Percentiles rank a stretch among this genome's conserved stretches.
phyloP scores from a whole-genome alignment of 2,113 vertebrate genomes.

The Acanthisitta chloris region DNA sequence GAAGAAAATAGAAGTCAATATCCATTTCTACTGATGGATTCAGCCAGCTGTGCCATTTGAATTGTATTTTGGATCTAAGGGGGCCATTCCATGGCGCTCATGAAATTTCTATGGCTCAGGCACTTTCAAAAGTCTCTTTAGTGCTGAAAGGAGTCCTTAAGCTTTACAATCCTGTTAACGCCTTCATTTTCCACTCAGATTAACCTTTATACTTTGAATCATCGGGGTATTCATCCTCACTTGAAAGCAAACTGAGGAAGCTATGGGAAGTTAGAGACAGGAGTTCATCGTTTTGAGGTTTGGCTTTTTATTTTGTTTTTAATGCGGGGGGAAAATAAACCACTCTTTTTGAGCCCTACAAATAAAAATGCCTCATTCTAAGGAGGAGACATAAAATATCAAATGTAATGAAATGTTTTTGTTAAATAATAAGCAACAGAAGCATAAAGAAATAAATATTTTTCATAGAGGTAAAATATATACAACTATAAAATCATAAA shows the following conservation, averaged over 20 bases:
- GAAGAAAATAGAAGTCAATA: constrained; percentile 17
- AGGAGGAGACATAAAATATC: constrained; percentile 79
- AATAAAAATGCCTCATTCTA: constrained; percentile 70
- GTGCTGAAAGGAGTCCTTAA: constrained; percentile 50
- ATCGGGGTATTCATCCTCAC: constrained; percentile 41
- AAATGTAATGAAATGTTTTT: constrained; percentile 79
- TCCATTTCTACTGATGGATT: constrained; percentile 6
- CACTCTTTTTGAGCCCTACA: constrained; percentile 17
- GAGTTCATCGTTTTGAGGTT: not conserved
- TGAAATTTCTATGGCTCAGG: constrained; percentile 23
- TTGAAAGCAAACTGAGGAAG: constrained; percentile 37
- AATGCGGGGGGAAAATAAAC: constrained; percentile 14
- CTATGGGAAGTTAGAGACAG: constrained; percentile 24
- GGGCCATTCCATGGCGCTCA: not conserved
- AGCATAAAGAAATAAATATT: constrained; percentile 81
- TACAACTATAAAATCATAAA: constrained; percentile 83
- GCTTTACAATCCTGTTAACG: constrained; percentile 63
- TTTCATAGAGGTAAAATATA: constrained; percentile 82
- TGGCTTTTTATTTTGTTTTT: not conserved
- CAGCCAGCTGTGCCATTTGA: constrained; percentile 6
- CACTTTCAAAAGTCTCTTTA: constrained; percentile 52
- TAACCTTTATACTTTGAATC: constrained; percentile 61
- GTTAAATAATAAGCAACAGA: constrained; percentile 82
- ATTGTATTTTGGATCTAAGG: constrained; percentile 26
- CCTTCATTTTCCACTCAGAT: constrained; percentile 63